Base-by-base conservation (phyloP, 2,113 vertebrate species). In the Sander lucioperca region DNA sequence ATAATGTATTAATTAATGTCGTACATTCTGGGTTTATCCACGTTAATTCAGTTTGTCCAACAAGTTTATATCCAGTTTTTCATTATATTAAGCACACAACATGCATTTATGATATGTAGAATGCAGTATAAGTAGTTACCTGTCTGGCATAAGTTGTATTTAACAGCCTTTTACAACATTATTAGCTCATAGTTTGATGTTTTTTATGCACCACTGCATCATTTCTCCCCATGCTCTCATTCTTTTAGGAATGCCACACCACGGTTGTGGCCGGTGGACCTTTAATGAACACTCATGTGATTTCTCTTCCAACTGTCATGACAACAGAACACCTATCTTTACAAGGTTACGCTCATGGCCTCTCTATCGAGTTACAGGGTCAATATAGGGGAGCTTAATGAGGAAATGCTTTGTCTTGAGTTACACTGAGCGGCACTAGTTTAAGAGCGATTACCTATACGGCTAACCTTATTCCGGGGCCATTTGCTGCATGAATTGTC, bases 311-410 rank as follows among this genome's bases (percentile, higher is more conserved):
- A 70, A 85, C 92, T 94, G 93, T 91, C 92, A 91, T 90, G 95
- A 92, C 89, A 90, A 94, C 93, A 91, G 88, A 93, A 92, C 93
- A 94, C 95, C 90, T 94, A 91, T 95, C 94, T 90, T 91, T 93
- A 90, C 92, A 93, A 72, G 59, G 90, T 93, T 93, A 90, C 84
- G 23, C 93, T 80, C 51, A 62, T 73, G 77, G 82, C 84, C 82
- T 81, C 82, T 81, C 82, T 73, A 93, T 95, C 84, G 85, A 93
- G 93, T 94, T 95, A 94, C 94, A 77, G 89, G 94, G 88, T 90
- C 89, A 91, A 87, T 87, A 91, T 67, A 79, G 51, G 88, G 85
- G 51, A 65, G 77, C 77, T 45, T 90, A 86, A 91, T 91, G 78
- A 63, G 89, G 71, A 85, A 89, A 93, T 92, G 82, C 89, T 89